These are phyloP conservation scores for Solenodon paradoxus DNA, from an alignment of 2,113 vertebrate genomes.

Conservation along the genomic window DNA sequence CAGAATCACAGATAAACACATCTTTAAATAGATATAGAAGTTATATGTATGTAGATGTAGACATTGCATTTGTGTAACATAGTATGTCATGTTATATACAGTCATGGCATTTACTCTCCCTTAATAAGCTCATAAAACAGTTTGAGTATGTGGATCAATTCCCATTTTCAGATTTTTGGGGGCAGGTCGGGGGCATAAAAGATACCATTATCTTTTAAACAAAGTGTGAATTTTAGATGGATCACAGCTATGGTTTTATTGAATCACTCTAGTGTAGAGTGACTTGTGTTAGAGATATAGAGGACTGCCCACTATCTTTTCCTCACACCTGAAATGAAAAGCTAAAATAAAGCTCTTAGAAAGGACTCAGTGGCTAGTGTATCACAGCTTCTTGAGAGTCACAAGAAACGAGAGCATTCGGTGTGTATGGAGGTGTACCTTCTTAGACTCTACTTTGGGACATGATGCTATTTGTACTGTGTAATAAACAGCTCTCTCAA, in stretches of 20 bases:
- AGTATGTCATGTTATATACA: background rate
- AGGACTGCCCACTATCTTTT: background rate
- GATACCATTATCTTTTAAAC: background rate
- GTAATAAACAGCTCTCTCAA: conserved; percentile 61
- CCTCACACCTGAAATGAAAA: background rate
- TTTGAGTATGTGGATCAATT: background rate
- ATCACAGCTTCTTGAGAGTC: background rate
- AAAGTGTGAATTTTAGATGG: background rate
- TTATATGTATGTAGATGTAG: background rate
- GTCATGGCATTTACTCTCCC: background rate
- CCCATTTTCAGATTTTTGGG: background rate
- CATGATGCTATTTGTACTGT: conserved; percentile 26
- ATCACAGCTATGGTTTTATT: background rate
- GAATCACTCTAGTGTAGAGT: background rate
- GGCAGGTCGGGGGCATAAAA: background rate
- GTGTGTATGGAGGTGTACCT: background rate
- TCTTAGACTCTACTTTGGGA: background rate
- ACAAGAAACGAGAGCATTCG: background rate
- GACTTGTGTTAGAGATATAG: background rate
- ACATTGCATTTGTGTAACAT: background rate
- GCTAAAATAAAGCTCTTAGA: background rate
- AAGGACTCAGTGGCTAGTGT: rapidly evolving
- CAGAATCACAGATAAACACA: background rate
- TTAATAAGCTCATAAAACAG: conserved; percentile 22
- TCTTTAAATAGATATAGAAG: conserved; percentile 36